Conservation (phyloP, 37 sponge, comb jelly and placozoan genomes). For the Beroe forskalii region DNA sequence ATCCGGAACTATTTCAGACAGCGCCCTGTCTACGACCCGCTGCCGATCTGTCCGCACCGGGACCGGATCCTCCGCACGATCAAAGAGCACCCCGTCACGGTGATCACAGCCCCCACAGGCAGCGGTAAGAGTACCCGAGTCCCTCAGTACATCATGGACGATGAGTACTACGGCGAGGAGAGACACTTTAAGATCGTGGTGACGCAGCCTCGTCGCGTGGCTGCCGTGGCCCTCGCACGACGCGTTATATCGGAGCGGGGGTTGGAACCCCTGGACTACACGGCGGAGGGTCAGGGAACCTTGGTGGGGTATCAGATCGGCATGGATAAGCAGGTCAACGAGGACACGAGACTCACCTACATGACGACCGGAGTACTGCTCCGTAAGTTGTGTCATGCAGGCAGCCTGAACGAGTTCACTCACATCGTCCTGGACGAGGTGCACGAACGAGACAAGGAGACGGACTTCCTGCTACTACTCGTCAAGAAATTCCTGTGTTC, state of each 20-base stretch:
- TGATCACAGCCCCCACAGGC: conserved; percentile 85
- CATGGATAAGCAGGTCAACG: conserved; percentile 73
- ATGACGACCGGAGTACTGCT: conserved; percentile 91
- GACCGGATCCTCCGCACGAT: conserved; percentile 76
- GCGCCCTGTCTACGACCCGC: conserved; percentile 62
- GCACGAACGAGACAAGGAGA: conserved; percentile 90
- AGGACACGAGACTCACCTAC: conserved; percentile 87
- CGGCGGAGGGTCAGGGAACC: conserved; percentile 69
- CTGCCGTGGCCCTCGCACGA: conserved; percentile 83
- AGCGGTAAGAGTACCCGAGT: not conserved
- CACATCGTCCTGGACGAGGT: conserved; percentile 97
- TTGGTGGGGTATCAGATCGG: conserved; percentile 96
- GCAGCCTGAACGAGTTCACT: conserved; percentile 90
- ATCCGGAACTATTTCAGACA: conserved; percentile 58
- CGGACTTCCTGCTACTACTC: conserved; percentile 86
- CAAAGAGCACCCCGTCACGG: conserved; percentile 73
- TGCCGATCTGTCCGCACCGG: conserved; percentile 72
- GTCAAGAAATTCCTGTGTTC: conserved; percentile 80
- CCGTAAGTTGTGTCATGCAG: conserved; percentile 78
- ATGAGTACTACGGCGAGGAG: conserved; percentile 69
- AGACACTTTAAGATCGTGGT: conserved; percentile 91
- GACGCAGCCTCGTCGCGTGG: conserved; percentile 91
- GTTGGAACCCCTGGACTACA: conserved; percentile 67
- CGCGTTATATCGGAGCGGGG: conserved; percentile 73
- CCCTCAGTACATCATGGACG: conserved; percentile 86